A percentile compares a stretch with the other conserved stretches of the same genome.
Evolutionary conservation across 2,113 vertebrate genomes (phyloP).

Genomic region (Ptilorrhoa leucosticta): DNA sequence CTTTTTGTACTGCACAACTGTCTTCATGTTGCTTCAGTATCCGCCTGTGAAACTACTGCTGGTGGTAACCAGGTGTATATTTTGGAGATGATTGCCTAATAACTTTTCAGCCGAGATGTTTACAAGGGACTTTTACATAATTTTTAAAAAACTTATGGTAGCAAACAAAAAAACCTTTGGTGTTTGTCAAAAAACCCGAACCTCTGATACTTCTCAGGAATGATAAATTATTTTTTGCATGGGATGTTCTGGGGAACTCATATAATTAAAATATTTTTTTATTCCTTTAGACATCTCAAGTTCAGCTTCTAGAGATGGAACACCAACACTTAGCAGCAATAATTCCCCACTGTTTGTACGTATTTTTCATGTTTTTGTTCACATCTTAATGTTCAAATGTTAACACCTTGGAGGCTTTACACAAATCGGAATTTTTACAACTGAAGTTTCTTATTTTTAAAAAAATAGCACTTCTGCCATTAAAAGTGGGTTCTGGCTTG

Average conservation of each 20-base stretch:
- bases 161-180: neutral
- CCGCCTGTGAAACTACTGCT: neutral
- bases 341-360: slow-evolving; percentile 75
- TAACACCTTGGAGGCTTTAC: neutral
- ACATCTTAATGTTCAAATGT: neutral
- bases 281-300: slow-evolving; percentile 70
- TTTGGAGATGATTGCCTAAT: neutral
- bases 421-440: neutral
- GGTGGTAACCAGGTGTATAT: neutral
- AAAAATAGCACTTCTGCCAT: neutral
- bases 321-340: slow-evolving; percentile 60
- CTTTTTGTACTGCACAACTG: neutral
- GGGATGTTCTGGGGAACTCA: neutral
- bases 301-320: slow-evolving; percentile 75
- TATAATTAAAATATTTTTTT: slow-evolving; percentile 1
- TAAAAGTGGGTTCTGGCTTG: neutral
- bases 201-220: neutral
- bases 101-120: neutral
- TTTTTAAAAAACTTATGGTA: neutral
- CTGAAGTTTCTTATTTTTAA: neutral
- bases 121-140: neutral
- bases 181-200: neutral
- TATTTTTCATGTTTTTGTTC: slow-evolving; percentile 35
- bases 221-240: neutral
- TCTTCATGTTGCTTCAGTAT: neutral